A percentile compares a stretch with the other conserved stretches of the same genome.
Evolutionary conservation across 2,888 invertebrate species (phyloP).

Genomic region (Pandemis heparana): DNA sequence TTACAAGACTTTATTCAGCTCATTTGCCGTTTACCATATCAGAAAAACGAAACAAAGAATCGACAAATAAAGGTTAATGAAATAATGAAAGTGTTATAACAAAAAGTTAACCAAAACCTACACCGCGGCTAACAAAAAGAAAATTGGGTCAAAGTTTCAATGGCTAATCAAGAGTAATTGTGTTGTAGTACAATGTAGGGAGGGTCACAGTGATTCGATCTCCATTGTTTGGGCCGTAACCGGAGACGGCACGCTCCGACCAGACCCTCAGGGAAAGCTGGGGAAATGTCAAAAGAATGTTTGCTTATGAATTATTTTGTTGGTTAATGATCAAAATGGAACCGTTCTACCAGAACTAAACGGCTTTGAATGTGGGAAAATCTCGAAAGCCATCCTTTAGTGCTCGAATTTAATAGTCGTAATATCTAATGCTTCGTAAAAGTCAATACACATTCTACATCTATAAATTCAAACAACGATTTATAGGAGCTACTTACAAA

Average conservation of each 20-base stretch:
- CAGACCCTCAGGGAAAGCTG: slow-evolving; percentile 43
- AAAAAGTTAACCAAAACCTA: slow-evolving; percentile 40
- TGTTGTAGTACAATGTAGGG: slow-evolving; percentile 56
- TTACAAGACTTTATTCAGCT: slow-evolving; percentile 27
- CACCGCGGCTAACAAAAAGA: slow-evolving; percentile 41
- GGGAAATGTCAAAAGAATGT: slow-evolving; percentile 44
- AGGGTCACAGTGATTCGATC: slow-evolving; percentile 46
- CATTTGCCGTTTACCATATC: slow-evolving; percentile 29
- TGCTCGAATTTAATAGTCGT: slow-evolving; percentile 4
- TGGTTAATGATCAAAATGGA: slow-evolving; percentile 42
- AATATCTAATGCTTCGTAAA: slow-evolving; percentile 31
- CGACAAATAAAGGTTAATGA: slow-evolving; percentile 39
- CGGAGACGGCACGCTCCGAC: slow-evolving; percentile 48
- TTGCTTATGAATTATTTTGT: slow-evolving; percentile 41
- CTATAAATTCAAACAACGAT: slow-evolving; percentile 36
- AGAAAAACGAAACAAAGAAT: slow-evolving; percentile 25
- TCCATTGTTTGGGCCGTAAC: slow-evolving; percentile 59
- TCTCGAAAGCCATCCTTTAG: slow-evolving; percentile 21
- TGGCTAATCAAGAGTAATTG: slow-evolving; percentile 70
- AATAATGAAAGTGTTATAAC: slow-evolving; percentile 42
- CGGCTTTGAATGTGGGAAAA: slow-evolving; percentile 41
- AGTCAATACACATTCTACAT: slow-evolving; percentile 11
- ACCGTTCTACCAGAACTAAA: slow-evolving; percentile 37
- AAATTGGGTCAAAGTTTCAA: slow-evolving; percentile 59
- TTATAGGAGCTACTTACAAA: slow-evolving; percentile 44